Percentiles rank a stretch among this genome's conserved stretches.
Conservation (phyloP, 2,797 vertebrate genomes). For the Echiichthys vipera region DNA sequence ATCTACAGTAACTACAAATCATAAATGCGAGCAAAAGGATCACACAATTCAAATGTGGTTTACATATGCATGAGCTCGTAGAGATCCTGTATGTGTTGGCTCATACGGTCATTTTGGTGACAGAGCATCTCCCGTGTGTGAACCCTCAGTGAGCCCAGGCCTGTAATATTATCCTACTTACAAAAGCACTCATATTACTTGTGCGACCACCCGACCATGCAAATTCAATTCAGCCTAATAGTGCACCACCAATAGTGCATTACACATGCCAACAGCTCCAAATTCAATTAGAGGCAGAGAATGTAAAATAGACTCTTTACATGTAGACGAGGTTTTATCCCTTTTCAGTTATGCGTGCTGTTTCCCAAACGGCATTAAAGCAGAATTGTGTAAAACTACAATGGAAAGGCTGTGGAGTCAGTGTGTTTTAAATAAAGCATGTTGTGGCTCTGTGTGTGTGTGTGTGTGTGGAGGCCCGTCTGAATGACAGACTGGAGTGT, state of each 20-base stretch:
- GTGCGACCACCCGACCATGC: conserved; percentile 57
- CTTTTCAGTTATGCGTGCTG: conserved; percentile 34
- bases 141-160: conserved; percentile 26
- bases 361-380: conserved; percentile 49
- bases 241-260: conserved; percentile 65
- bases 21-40: conserved; percentile 10
- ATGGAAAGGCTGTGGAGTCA: conserved; percentile 19
- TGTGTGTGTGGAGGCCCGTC: not conserved
- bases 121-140: conserved; percentile 12
- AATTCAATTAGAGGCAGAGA: conserved; percentile 66
- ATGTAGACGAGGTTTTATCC: conserved; percentile 49
- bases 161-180: conserved; percentile 58
- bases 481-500: conserved; percentile 34
- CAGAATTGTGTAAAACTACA: conserved; percentile 30
- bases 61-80: conserved; percentile 16
- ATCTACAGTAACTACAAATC: not conserved
- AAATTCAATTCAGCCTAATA: conserved; percentile 76
- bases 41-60: conserved; percentile 1
- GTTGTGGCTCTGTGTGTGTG: conserved; percentile 1
- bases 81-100: not conserved
- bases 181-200: conserved; percentile 62
- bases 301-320: conserved; percentile 63
- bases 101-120: conserved; percentile 35
- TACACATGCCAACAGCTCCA: conserved; percentile 54
- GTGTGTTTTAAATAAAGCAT: conserved; percentile 55